Evolutionary conservation across 2,113 vertebrate genomes (phyloP).

Genomic region (Harpagus bidentatus): DNA sequence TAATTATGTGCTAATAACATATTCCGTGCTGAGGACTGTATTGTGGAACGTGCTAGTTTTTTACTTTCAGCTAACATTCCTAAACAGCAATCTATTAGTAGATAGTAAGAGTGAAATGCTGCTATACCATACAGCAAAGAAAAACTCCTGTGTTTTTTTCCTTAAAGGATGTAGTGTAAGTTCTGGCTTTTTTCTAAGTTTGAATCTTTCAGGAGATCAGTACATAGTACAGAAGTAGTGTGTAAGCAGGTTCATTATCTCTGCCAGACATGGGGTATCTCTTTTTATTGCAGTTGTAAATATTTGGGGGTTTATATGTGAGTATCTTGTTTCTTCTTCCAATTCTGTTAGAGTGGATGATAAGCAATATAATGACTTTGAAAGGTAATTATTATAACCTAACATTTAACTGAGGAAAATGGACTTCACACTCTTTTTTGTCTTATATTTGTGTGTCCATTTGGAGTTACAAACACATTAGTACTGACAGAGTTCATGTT

Average conservation of each 20-base stretch:
- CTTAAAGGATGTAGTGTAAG: background rate
- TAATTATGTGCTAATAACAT: background rate
- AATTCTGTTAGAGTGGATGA: background rate
- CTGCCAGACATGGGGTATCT: background rate
- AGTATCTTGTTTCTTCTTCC: background rate
- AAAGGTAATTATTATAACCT: background rate
- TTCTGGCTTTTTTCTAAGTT: background rate
- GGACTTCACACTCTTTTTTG: background rate
- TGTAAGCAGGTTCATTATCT: background rate
- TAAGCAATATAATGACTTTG: background rate
- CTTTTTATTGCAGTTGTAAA: background rate
- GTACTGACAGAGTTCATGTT: background rate
- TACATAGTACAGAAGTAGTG: background rate
- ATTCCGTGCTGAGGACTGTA: background rate
- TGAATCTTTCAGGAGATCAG: background rate
- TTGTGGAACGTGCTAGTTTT: background rate
- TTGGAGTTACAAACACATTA: background rate
- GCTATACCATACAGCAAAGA: background rate
- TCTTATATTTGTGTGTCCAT: background rate
- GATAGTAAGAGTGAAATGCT: background rate
- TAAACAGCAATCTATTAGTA: background rate
- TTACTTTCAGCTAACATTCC: background rate
- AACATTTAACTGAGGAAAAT: background rate
- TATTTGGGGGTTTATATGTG: background rate
- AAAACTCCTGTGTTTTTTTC: background rate